Base-by-base conservation (phyloP, 2,797 vertebrate species). In the Otus scops region DNA sequence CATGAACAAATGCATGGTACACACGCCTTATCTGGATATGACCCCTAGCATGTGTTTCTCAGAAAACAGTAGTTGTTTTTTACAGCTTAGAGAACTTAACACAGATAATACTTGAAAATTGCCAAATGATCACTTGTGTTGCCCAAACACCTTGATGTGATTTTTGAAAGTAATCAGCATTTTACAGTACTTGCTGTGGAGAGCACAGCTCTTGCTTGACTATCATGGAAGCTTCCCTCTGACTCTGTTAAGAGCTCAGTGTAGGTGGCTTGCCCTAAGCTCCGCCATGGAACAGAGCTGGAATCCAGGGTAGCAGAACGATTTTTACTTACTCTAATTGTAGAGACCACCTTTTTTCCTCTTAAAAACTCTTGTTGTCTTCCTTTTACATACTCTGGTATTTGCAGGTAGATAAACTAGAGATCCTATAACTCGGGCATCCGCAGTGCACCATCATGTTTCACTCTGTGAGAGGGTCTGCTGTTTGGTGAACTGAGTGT, bases 111-210 rank as follows among this genome's bases (percentile, higher is more conserved):
- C 18, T 71, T 81, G 43, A 63, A 53, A 85, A 73, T 21, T 78
- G 56, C 32, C 30, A 70, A 32, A 48, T 5, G 6, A 21, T 81
- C 3, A 3, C 51, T 67, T 9, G 7, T 28, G 48, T 57, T 74
- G 77, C 30, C 53, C 38, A 30, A 76, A 74, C 26, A 70, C n/a
- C 56, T 11, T 47, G 53, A 38, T 3, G 1, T 22, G 13, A 2
- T 17, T 79, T 91, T 91, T 91, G 51, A 60, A 95, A 94, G 27
- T 26, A 76, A 50, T 41, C 32, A 32, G 53, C 27, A 20, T 85
- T 95, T 81, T 65, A 59, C 23, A 79, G 27, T 20, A 22, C 36
- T 41, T 77, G 23, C n/a, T 77, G 20, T 76, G 90, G 6, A 38
- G 57, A 70, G 54, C 26, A 4, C 11, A 45, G n/a, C 32, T 88